phyloP scores from a whole-genome alignment of 2,113 vertebrate genomes.

The Eptesicus fuscus region DNA sequence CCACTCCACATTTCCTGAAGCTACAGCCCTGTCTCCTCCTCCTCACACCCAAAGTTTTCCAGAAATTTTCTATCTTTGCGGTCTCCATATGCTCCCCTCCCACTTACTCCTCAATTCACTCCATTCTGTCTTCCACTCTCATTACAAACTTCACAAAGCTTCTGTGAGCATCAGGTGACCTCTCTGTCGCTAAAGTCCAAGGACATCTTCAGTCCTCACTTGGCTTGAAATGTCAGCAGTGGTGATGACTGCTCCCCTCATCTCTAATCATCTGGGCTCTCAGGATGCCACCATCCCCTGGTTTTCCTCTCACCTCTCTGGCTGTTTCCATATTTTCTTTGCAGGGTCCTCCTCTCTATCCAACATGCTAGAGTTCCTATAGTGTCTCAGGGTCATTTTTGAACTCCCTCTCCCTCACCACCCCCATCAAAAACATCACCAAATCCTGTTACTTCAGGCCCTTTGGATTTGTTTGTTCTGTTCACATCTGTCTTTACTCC shows the following conservation, averaged over 20 bases:
- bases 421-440: neutral
- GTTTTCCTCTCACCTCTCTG: neutral
- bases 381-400: neutral
- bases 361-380: neutral
- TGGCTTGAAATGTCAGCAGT: neutral
- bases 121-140: neutral
- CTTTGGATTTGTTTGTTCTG: neutral
- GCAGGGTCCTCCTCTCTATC: neutral
- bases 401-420: neutral
- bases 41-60: slow-evolving; percentile 10
- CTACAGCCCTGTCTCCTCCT: slow-evolving; percentile 37
- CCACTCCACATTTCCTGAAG: slow-evolving; percentile 22
- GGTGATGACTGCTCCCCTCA: neutral
- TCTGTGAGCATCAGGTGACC: neutral
- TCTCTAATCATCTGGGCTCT: neutral
- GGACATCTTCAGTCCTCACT: neutral
- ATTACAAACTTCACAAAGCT: neutral
- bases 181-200: neutral
- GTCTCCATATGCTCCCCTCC: slow-evolving; percentile 60
- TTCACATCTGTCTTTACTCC: neutral
- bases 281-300: neutral
- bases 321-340: neutral
- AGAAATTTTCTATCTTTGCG: slow-evolving; percentile 26
- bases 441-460: neutral
- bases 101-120: slow-evolving; percentile 10